A percentile compares a stretch with the other conserved stretches of the same genome.
Conservation (phyloP, 1,140 invertebrate genomes). For the Chlorops oryzae region DNA sequence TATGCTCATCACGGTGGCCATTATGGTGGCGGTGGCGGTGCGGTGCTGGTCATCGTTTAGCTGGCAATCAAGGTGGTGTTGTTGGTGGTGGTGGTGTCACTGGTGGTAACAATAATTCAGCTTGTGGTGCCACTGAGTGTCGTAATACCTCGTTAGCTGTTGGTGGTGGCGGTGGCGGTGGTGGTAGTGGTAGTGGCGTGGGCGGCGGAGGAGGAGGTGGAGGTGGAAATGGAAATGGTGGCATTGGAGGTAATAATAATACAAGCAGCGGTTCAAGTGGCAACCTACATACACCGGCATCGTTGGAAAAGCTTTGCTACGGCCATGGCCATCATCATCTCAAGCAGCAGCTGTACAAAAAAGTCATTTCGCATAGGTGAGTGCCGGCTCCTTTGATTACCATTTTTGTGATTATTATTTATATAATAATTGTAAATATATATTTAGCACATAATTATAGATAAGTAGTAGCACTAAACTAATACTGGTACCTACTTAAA, state of each 20-base stretch:
- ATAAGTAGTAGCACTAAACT: too few relatives aligned
- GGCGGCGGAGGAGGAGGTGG: constrained; percentile 6
- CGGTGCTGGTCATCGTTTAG: neutral
- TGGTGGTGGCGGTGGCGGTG: constrained; percentile 5
- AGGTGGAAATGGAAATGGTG: neutral
- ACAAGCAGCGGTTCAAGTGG: constrained; percentile 1
- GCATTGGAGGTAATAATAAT: too few relatives aligned
- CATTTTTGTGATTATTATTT: too few relatives aligned
- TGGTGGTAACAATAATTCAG: too few relatives aligned
- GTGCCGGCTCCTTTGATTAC: neutral
- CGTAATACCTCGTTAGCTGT: too few relatives aligned
- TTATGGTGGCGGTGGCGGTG: neutral
- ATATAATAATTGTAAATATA: too few relatives aligned
- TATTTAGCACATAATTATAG: too few relatives aligned
- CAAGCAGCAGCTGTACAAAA: constrained; percentile 36
- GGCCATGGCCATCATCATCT: constrained; percentile 27
- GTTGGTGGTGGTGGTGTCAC: constrained; percentile 3
- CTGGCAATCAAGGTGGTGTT: constrained; percentile 1
- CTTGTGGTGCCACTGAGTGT: too few relatives aligned
- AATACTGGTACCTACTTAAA: too few relatives aligned
- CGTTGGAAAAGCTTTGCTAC: constrained; percentile 23
- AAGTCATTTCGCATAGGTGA: constrained; percentile 15
- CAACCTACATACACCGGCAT: neutral
- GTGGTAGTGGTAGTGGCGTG: constrained; percentile 22
- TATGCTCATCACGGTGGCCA: neutral